phyloP scores from a whole-genome alignment of 2,888 invertebrate species.

The Netelia fuscicornis region DNA sequence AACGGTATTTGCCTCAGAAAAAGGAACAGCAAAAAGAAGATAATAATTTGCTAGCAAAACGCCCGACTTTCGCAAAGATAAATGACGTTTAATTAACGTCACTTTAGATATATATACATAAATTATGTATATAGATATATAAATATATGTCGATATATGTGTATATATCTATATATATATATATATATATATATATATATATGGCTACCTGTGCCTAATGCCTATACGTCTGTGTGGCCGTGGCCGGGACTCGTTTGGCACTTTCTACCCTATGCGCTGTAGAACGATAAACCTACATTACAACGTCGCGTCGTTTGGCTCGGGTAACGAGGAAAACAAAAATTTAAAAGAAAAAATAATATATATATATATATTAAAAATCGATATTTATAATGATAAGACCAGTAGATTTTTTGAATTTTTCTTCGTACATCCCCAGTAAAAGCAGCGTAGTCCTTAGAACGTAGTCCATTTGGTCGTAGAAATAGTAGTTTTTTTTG shows the following conservation, averaged over 20 bases:
- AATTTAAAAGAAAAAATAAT: constrained; percentile 3
- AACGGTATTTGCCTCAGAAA: constrained; percentile 56
- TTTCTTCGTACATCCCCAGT: constrained; percentile 19
- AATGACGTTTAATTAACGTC: constrained; percentile 50
- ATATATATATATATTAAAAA: constrained; percentile 3
- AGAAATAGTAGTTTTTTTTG: constrained; percentile 33
- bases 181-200: constrained; percentile 44
- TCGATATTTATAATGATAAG: not conserved
- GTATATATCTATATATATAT: constrained; percentile 37
- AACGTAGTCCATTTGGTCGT: constrained; percentile 14
- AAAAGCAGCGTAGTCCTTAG: constrained; percentile 30
- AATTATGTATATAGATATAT: constrained; percentile 1
- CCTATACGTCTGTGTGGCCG: constrained; percentile 77
- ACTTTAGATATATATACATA: constrained; percentile 21
- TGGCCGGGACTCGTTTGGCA: constrained; percentile 74
- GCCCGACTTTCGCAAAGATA: constrained; percentile 30
- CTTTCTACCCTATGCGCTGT: constrained; percentile 61
- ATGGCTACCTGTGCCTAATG: constrained; percentile 79
- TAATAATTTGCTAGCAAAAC: constrained; percentile 35
- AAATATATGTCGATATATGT: constrained; percentile 33
- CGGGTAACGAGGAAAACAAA: constrained; percentile 28
- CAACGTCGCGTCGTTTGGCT: constrained; percentile 57
- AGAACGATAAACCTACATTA: constrained; percentile 55
- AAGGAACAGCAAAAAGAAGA: constrained; percentile 24
- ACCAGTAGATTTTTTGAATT: constrained; percentile 26